Base-by-base conservation (phyloP, 2,888 invertebrate genomes). In the Belgica antarctica region DNA sequence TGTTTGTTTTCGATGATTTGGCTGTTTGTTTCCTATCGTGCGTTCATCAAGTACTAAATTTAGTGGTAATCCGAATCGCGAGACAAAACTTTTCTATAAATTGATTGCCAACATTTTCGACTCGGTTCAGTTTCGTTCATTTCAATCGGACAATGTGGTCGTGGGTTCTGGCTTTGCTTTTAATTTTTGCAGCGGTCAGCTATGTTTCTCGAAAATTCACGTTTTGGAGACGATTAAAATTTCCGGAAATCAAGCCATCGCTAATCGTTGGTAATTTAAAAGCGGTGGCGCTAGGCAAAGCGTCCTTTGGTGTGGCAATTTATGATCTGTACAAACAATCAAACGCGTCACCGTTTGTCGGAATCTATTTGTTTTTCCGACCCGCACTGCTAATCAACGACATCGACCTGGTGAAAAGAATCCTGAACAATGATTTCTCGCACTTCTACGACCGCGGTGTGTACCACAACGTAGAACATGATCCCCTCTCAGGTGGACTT, bases 371-470 rank as follows among this genome's bases (percentile, higher is more conserved):
- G 72, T 83, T 87, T 72, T 82, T 83, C 71, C 80, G 83, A 41
- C 87, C 86, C 1, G 83, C 84, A n/a, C 76, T 89, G 31, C 76
- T 87, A 27, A 78, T 88, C 7, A 80, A 87, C 71, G 86, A 88
- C 77, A 83, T 85, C 10, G 83, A 84, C 12, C 75, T 88, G 71
- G 84, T 85, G 1, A 86, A 85, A 72, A 79, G 82, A 66, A 81
- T 89, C 19, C 75, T 88, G 73, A 82, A 83, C 57, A 83, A 82
- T 73, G 87, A 88, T 75, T 89, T 87, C 73, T 80, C 80, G 10
- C 80, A 85, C 76, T 89, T 89, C 73, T 83, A 84, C 76, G 87
- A 88, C 73, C 84, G 87, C 61, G 88, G 87, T 0, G 80, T 85
- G 28, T 85, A 85, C 74, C 81, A 79, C 62, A 86, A 87, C 71